phyloP scores from a whole-genome alignment of 2,888 invertebrate species.

The Drosophila putrida region DNA sequence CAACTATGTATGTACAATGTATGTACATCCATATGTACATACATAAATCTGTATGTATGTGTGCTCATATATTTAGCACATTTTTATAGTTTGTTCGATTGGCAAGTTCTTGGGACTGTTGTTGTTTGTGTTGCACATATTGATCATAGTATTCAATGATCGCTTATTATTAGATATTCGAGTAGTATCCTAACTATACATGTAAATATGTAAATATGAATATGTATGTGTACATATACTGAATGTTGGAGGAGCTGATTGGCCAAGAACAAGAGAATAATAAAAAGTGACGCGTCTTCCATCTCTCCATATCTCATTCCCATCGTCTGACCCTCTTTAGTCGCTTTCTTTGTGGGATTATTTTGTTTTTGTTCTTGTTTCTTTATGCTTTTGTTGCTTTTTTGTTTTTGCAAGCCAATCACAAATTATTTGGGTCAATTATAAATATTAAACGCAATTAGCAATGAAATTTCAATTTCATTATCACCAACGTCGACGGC shows the following conservation, averaged over 20 bases:
- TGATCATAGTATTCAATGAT: conserved; percentile 30
- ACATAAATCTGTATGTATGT: neutral
- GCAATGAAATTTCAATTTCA: conserved; percentile 82
- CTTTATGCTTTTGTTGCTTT: conserved; percentile 30
- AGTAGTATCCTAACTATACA: neutral
- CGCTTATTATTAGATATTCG: conserved; percentile 16
- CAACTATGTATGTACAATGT: too few species aligned
- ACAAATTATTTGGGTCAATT: conserved; percentile 77
- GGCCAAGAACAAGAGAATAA: too few species aligned
- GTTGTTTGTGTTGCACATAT: conserved; percentile 8
- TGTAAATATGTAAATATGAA: neutral
- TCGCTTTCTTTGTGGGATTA: conserved; percentile 39
- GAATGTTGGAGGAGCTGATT: too few species aligned
- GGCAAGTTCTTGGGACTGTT: conserved; percentile 29
- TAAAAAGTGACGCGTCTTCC: neutral
- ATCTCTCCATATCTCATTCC: neutral
- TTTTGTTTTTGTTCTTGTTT: conserved; percentile 6
- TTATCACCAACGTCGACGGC: conserved; percentile 66
- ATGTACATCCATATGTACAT: too few species aligned
- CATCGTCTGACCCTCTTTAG: conserved; percentile 34
- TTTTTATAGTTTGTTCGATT: conserved; percentile 44
- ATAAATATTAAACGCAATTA: conserved; percentile 79
- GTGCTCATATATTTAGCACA: conserved; percentile 43
- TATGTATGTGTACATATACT: too few species aligned
- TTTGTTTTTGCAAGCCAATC: conserved; percentile 70